Evolutionary conservation across 2,888 invertebrate species (phyloP).

Genomic region (Callosobruchus maculatus): DNA sequence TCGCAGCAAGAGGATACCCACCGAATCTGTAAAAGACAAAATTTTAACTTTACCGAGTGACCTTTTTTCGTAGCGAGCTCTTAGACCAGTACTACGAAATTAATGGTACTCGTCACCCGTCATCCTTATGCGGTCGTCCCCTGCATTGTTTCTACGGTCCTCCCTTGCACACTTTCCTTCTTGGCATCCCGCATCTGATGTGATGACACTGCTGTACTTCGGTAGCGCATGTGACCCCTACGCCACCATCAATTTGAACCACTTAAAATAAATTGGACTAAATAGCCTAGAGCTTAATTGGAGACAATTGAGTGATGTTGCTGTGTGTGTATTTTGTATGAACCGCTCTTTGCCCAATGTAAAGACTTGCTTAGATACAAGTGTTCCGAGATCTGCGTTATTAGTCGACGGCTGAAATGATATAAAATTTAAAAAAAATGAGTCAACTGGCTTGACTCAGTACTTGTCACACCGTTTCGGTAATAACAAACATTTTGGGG

Average conservation of each 20-base stretch:
- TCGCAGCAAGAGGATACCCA: too few relatives aligned
- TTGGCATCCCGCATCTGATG: constrained; percentile 2
- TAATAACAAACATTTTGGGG: too few relatives aligned
- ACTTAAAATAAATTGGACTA: constrained; percentile 51
- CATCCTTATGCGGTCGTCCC: neutral
- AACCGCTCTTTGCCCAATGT: constrained; percentile 6
- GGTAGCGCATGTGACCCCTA: constrained; percentile 42
- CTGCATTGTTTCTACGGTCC: neutral
- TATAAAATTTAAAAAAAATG: too few relatives aligned
- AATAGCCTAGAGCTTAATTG: constrained; percentile 48
- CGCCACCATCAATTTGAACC: constrained; percentile 48
- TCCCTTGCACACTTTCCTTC: constrained; percentile 8
- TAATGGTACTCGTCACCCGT: too few relatives aligned
- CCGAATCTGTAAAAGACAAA: too few relatives aligned
- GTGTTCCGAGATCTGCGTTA: neutral
- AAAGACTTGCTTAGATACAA: neutral
- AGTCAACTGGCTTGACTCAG: too few relatives aligned
- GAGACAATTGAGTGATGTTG: constrained; percentile 44
- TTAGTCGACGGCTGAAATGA: neutral
- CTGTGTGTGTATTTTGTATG: constrained; percentile 15
- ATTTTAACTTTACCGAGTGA: too few relatives aligned
- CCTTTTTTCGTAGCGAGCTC: too few relatives aligned
- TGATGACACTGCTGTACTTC: neutral
- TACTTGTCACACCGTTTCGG: too few relatives aligned
- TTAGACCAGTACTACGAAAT: too few relatives aligned